A percentile compares a stretch with the other conserved stretches of the same genome.
These are phyloP conservation scores for Seira musarum DNA, from an alignment of 2,888 invertebrate species.

Conservation along the genomic window DNA sequence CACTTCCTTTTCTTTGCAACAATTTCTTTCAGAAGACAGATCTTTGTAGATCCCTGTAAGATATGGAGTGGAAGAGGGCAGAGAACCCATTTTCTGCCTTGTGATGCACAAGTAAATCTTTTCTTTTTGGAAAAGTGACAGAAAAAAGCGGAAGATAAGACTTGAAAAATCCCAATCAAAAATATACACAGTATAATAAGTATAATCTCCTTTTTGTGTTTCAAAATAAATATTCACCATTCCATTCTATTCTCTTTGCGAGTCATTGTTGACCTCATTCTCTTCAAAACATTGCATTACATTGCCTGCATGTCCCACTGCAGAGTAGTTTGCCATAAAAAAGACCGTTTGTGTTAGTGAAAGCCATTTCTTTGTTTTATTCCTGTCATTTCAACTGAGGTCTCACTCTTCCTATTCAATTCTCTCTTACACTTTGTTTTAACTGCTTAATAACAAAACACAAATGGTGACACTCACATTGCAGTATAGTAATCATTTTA, in stretches of 20 bases:
- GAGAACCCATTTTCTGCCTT: conserved; percentile 45
- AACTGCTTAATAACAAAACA: neutral
- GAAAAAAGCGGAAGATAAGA: conserved; percentile 49
- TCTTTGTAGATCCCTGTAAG: conserved; percentile 1
- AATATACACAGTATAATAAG: conserved; percentile 6
- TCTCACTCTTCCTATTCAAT: conserved; percentile 5
- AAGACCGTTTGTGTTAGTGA: neutral
- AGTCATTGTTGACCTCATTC: conserved; percentile 41
- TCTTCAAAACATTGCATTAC: neutral
- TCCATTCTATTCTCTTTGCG: neutral
- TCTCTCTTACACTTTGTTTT: neutral
- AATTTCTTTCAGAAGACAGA: neutral
- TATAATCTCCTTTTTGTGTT: neutral
- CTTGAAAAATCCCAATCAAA: conserved; percentile 14
- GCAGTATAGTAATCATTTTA: neutral
- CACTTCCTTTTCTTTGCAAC: neutral
- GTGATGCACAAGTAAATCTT: conserved; percentile 37
- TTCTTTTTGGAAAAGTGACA: conserved; percentile 54
- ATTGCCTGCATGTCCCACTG: neutral
- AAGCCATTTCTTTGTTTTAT: conserved; percentile 39
- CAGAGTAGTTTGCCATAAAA: conserved; percentile 20
- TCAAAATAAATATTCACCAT: conserved; percentile 4
- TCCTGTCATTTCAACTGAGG: conserved; percentile 20
- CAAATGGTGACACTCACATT: conserved; percentile 14
- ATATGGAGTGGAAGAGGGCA: conserved; percentile 72